A percentile compares a stretch with the other conserved stretches of the same genome.
Evolutionary conservation across 2,113 vertebrate genomes (phyloP).

Genomic region (Gorsachius goisagi): DNA sequence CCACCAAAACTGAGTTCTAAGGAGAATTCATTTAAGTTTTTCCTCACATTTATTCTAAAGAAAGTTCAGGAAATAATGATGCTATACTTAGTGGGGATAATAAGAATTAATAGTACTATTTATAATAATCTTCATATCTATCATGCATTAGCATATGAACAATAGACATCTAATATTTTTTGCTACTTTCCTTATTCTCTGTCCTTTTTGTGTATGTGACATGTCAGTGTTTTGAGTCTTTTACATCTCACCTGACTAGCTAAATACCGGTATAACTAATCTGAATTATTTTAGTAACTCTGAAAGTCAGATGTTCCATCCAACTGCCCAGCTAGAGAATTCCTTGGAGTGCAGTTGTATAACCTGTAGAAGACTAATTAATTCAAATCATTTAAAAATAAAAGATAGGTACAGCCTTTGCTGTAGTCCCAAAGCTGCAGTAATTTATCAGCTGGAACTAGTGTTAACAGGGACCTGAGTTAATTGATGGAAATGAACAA

Average conservation of each 20-base stretch:
- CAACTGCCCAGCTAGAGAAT: background rate
- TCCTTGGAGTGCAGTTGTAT: background rate
- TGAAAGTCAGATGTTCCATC: background rate
- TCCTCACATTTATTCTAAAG: slow-evolving; percentile 2
- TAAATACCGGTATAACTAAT: background rate
- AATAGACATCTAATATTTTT: slow-evolving; percentile 12
- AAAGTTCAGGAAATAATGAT: background rate
- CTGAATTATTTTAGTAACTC: background rate
- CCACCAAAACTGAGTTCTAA: background rate
- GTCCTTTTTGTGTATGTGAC: background rate
- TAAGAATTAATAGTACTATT: slow-evolving; percentile 6
- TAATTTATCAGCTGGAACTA: background rate
- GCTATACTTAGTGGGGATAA: background rate
- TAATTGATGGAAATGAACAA: slow-evolving; percentile 8
- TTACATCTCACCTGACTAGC: background rate
- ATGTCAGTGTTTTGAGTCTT: background rate
- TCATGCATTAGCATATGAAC: background rate
- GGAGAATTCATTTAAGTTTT: slow-evolving; percentile 1
- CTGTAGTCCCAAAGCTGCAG: background rate
- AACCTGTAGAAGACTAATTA: background rate
- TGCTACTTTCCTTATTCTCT: background rate
- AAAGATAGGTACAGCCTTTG: background rate
- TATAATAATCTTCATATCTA: slow-evolving; percentile 29
- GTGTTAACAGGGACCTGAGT: background rate
- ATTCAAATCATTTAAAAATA: background rate